A percentile compares a stretch with the other conserved stretches of the same genome.
Conservation (phyloP, 37 sponge, comb jelly and placozoan genomes). For the Halichondria panicea region DNA sequence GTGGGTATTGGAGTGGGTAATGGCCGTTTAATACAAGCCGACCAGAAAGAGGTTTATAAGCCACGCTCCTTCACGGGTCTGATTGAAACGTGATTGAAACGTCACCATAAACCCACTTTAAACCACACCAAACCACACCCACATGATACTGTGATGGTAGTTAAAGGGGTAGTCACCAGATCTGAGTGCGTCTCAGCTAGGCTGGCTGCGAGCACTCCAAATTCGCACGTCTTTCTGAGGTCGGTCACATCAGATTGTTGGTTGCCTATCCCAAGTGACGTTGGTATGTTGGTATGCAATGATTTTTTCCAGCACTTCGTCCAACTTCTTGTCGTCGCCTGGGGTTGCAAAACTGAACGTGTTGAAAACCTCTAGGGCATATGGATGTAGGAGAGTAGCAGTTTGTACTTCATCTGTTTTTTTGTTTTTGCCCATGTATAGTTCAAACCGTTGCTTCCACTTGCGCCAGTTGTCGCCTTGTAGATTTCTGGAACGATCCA, state of each 20-base stretch:
- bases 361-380: slow-evolving; percentile 34
- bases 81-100: too few species aligned
- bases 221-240: slow-evolving; percentile 18
- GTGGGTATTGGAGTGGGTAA: too few species aligned
- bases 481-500: neutral
- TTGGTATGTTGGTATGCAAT: slow-evolving; percentile 33
- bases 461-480: slow-evolving; percentile 19
- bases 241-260: slow-evolving; percentile 18
- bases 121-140: too few species aligned
- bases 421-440: neutral
- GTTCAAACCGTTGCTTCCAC: slow-evolving; percentile 31
- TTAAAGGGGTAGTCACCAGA: too few species aligned
- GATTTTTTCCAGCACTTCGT: neutral
- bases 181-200: too few species aligned
- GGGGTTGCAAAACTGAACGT: slow-evolving; percentile 6
- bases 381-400: slow-evolving; percentile 23
- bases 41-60: too few species aligned
- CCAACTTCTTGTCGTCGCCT: slow-evolving; percentile 14
- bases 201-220: slow-evolving; percentile 25
- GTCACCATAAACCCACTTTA: too few species aligned
- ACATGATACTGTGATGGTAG: too few species aligned
- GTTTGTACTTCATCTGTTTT: slow-evolving; percentile 6
- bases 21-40: too few species aligned
- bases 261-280: slow-evolving; percentile 42
- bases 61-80: too few species aligned